Evolutionary conservation across 2,888 invertebrate species (phyloP).

Genomic region (Spicauda simplicius): DNA sequence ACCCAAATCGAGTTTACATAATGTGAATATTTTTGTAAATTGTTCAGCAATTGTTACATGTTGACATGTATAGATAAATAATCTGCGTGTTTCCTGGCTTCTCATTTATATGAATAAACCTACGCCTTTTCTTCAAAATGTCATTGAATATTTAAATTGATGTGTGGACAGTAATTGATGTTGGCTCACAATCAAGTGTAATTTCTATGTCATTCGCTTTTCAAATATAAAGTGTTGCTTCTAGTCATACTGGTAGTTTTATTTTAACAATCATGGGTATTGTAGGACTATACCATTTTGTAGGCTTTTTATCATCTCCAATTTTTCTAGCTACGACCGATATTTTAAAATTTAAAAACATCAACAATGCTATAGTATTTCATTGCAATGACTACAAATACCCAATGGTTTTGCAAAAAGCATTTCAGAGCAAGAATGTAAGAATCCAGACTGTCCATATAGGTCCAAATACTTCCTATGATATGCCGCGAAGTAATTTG

Average conservation of each 20-base stretch:
- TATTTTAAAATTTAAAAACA: slow-evolving; percentile 61
- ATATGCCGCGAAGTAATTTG: not conserved
- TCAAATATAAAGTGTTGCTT: slow-evolving; percentile 40
- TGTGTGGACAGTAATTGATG: slow-evolving; percentile 61
- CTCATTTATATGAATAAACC: not conserved
- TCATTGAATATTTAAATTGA: slow-evolving; percentile 47
- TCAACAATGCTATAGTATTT: slow-evolving; percentile 56
- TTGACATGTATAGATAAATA: not conserved
- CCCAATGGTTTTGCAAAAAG: slow-evolving; percentile 48
- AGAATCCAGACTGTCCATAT: not conserved
- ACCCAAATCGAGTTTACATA: no score
- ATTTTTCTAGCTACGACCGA: slow-evolving; percentile 49
- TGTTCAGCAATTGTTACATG: no score
- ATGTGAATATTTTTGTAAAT: no score
- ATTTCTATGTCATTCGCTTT: slow-evolving; percentile 56
- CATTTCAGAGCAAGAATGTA: slow-evolving; percentile 45
- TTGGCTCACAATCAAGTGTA: slow-evolving; percentile 42
- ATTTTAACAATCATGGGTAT: slow-evolving; percentile 43
- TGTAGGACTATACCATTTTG: not conserved
- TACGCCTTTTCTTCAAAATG: not conserved
- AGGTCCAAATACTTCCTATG: slow-evolving; percentile 25
- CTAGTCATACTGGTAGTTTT: slow-evolving; percentile 31
- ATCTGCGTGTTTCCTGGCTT: not conserved
- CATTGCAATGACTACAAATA: slow-evolving; percentile 54
- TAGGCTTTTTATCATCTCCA: not conserved